Percentiles rank a stretch among this genome's conserved stretches.
Evolutionary conservation across 2,888 invertebrate species (phyloP).

Genomic region (Eurytoma californica): DNA sequence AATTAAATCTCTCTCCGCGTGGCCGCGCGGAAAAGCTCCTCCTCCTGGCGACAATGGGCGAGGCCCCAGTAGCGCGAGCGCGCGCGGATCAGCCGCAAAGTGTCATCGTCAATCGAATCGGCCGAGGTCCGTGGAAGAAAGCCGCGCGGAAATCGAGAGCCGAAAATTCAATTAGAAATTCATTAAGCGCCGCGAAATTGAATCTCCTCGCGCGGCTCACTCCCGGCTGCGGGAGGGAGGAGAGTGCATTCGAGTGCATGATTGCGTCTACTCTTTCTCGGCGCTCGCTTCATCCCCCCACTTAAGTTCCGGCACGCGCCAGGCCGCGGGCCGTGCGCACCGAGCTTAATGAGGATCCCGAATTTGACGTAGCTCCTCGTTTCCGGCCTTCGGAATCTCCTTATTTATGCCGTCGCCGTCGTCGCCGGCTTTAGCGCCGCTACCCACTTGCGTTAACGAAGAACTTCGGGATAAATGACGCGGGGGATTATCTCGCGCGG

Average conservation of each 20-base stretch:
- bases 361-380: constrained; percentile 37
- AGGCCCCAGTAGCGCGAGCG: too few relatives aligned
- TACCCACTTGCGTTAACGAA: constrained; percentile 24
- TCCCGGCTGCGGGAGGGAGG: not conserved
- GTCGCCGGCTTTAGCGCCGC: not conserved
- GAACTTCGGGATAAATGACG: constrained; percentile 38
- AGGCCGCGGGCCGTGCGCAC: not conserved
- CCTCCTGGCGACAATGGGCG: too few relatives aligned
- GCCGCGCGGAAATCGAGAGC: not conserved
- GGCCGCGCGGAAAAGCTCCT: too few relatives aligned
- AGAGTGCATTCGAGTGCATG: constrained; percentile 27
- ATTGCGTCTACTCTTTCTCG: constrained; percentile 25
- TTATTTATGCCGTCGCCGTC: constrained; percentile 20
- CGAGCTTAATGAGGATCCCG: constrained; percentile 34
- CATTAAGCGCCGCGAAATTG: constrained; percentile 44
- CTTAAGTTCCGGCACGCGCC: constrained; percentile 3
- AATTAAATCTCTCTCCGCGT: too few relatives aligned
- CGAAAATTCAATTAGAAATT: constrained; percentile 50
- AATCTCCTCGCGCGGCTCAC: constrained; percentile 5
- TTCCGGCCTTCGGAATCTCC: constrained; percentile 20
- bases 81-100: not conserved
- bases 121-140: not conserved
- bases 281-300: constrained; percentile 27
- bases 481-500: not conserved
- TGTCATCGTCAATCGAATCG: constrained; percentile 1